These are phyloP conservation scores for Gymnoscelis rufifasciata DNA, from an alignment of 2,888 invertebrate genomes.

Conservation along the genomic window DNA sequence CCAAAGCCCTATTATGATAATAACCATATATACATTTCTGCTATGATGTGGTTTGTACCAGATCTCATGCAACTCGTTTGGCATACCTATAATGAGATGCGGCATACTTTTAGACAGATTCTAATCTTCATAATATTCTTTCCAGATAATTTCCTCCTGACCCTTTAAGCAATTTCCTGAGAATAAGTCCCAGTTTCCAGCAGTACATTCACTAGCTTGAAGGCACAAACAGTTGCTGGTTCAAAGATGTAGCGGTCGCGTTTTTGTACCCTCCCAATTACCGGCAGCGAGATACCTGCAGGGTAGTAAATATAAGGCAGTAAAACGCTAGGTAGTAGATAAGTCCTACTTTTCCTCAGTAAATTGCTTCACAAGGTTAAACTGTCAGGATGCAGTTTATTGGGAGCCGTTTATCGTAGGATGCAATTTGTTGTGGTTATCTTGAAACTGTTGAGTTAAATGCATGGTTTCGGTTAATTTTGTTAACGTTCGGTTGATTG, in stretches of 20 bases:
- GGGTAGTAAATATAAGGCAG: conserved; percentile 18
- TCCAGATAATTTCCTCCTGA: too few relatives aligned
- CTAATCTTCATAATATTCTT: too few relatives aligned
- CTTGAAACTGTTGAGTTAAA: neutral
- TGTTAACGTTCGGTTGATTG: neutral
- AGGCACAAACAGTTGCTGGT: conserved; percentile 11
- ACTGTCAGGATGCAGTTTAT: neutral
- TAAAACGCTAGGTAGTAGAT: conserved; percentile 1
- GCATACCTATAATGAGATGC: too few relatives aligned
- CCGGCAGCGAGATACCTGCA: conserved; percentile 18
- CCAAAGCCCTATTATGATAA: too few relatives aligned
- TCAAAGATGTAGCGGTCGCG: conserved; percentile 17
- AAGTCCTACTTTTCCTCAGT: conserved; percentile 6
- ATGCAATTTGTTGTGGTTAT: conserved; percentile 2
- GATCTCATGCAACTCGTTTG: too few relatives aligned
- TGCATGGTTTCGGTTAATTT: neutral
- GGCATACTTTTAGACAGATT: too few relatives aligned
- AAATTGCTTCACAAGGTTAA: conserved; percentile 5
- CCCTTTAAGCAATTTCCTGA: too few relatives aligned
- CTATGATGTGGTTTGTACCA: too few relatives aligned
- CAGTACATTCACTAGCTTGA: neutral
- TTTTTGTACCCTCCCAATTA: conserved; percentile 20
- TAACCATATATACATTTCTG: too few relatives aligned
- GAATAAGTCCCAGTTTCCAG: neutral
- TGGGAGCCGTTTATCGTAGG: neutral